These are phyloP conservation scores for Holothuria glaberrima DNA, from an alignment of 35 echinoderm and acorn worm species.

Conservation along the genomic window DNA sequence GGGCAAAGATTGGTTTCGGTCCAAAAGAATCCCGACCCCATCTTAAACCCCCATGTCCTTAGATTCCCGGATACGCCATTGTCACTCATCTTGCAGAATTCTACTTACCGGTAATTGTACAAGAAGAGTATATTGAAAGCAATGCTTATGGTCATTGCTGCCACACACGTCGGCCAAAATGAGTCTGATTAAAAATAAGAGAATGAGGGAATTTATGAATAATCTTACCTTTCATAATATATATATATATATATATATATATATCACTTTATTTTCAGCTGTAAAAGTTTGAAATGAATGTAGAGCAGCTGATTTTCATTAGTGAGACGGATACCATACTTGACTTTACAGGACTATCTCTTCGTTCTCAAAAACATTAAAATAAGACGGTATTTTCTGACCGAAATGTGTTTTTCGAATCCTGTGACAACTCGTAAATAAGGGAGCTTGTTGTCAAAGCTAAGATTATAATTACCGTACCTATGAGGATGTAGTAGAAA, in stretches of 20 bases:
- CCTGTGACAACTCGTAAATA: not conserved
- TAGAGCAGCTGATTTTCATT: not conserved
- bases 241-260: too few relatives aligned
- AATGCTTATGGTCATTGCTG: constrained; percentile 20
- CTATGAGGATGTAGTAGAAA: constrained; percentile 11
- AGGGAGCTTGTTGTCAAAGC: not conserved
- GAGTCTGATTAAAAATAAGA: not conserved
- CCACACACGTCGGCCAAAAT: constrained; percentile 32
- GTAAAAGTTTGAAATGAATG: not conserved
- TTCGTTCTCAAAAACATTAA: not conserved
- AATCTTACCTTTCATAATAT: not conserved
- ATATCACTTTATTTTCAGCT: not conserved
- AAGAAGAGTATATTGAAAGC: constrained; percentile 13
- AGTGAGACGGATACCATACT: not conserved
- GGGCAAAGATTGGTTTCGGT: too few relatives aligned
- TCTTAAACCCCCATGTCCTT: too few relatives aligned
- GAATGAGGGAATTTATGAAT: not conserved
- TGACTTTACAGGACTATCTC: not conserved
- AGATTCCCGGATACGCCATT: too few relatives aligned
- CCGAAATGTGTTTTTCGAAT: not conserved
- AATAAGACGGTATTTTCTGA: not conserved
- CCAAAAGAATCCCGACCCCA: too few relatives aligned
- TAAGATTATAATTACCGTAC: constrained; percentile 9
- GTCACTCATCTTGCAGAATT: not conserved
- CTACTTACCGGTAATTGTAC: constrained; percentile 15